Base-by-base conservation (phyloP, 64 coral and sea anemone species). In the Pocillopora verrucosa region DNA sequence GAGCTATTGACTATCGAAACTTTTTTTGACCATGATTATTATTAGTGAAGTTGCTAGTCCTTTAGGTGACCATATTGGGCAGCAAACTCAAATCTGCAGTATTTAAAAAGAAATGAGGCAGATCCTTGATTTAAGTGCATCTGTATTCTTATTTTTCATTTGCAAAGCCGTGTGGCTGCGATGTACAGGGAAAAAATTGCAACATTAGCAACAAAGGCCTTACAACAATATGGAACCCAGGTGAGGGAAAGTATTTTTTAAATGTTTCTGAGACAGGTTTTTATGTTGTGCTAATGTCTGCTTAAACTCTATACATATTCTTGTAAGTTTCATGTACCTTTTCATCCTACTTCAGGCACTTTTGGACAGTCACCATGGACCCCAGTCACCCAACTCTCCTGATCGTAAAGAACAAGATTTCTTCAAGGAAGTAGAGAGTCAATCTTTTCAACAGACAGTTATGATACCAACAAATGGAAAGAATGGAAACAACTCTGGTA, bases 111-210 rank as follows among this genome's bases (percentile, higher is more conserved):
- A 51, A 51, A 51, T 51, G 41, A 51, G 3, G 41, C 3, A 51
- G 41, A 51, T 51, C 41, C 41, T 51, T 51, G 41, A 51, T 51
- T 3, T 51, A 51, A 51, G 41, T 51, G 41, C 41, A 51, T 51
- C 7, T 51, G 41, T 51, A 51, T 30, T 4, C 17, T 79, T 57
- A 58, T 2, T 30, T 88, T 56, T 13, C 34, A 61, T 34, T 91
- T 88, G 36, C 14, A 9, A 34, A 94, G 93, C 68, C 93, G 93
- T 64, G 93, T 94, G 64, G 93, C 93, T 10, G 64, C 59, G 25
- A 76, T 94, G 76, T 94, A 94, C 65, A 90, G 83, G 87, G 93
- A 94, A 69, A 94, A 94, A 56, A 73, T 94, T 17, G 74, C 93
- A 36, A 78, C 93, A 36, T 61, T 94, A 56, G 93, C 93, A 9